Percentiles rank a stretch among this genome's conserved stretches.
Evolutionary conservation across 2,888 invertebrate genomes (phyloP).

Genomic region (Mactromeris polynyma): DNA sequence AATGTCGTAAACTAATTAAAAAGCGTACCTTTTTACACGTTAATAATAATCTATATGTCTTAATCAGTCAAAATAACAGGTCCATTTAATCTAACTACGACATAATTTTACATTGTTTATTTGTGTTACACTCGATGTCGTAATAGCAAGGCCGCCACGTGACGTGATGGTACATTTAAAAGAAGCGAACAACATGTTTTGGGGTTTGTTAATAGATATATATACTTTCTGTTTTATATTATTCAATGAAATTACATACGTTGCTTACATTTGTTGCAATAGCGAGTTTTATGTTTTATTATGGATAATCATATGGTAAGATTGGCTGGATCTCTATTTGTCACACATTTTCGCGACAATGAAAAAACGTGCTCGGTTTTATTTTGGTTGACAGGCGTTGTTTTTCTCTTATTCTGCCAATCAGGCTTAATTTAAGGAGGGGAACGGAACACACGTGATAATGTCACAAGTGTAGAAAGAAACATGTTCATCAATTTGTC

Average conservation of each 20-base stretch:
- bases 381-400: no score
- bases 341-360: background rate
- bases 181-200: conserved; percentile 80
- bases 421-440: no score
- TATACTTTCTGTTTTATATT: background rate
- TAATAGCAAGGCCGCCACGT: background rate
- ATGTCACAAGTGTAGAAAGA: no score
- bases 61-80: no score
- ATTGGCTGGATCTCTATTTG: background rate
- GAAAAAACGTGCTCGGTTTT: background rate
- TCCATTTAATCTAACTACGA: no score
- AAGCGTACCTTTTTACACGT: background rate
- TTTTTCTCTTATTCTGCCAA: no score
- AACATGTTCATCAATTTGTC: no score
- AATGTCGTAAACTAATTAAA: background rate
- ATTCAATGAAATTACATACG: background rate
- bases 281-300: background rate
- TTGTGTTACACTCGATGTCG: background rate
- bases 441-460: no score
- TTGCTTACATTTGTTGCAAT: background rate
- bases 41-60: background rate
- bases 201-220: conserved; percentile 71
- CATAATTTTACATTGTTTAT: no score
- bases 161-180: conserved; percentile 72
- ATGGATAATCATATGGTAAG: background rate